phyloP scores from a whole-genome alignment of 2,888 invertebrate species.

The Exephanes ischioxanthus region DNA sequence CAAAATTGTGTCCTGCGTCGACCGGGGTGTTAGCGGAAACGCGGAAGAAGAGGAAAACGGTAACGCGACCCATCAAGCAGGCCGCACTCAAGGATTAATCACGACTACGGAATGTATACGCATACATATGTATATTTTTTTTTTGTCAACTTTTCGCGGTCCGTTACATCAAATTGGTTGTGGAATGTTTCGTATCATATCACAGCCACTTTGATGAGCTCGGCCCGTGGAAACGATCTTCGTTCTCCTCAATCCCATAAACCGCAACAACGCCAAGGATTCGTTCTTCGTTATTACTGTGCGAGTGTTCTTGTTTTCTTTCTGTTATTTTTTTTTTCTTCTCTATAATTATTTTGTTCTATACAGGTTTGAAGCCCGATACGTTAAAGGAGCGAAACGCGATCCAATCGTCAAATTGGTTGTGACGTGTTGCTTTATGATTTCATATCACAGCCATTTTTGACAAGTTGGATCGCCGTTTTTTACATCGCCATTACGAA shows the following conservation, averaged over 20 bases:
- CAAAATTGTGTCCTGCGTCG: slow-evolving; percentile 88
- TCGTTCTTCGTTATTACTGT: slow-evolving; percentile 5
- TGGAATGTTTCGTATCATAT: slow-evolving; percentile 93
- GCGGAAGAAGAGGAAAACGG: slow-evolving; percentile 47
- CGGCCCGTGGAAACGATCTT: slow-evolving; percentile 86
- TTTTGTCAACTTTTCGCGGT: slow-evolving; percentile 84
- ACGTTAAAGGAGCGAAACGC: slow-evolving; percentile 70
- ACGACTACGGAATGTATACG: not conserved
- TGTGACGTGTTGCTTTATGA: slow-evolving; percentile 89
- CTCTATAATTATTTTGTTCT: slow-evolving; percentile 11
- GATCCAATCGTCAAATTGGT: slow-evolving; percentile 92
- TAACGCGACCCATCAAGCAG: not conserved
- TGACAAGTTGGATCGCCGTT: slow-evolving; percentile 93
- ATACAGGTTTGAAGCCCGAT: slow-evolving; percentile 26
- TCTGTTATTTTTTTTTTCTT: not conserved
- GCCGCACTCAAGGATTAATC: slow-evolving; percentile 9
- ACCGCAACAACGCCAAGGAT: slow-evolving; percentile 2
- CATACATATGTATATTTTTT: not conserved
- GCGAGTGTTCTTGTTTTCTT: slow-evolving; percentile 3
- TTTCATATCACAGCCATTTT: slow-evolving; percentile 97
- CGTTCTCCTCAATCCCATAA: slow-evolving; percentile 59
- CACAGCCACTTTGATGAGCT: slow-evolving; percentile 99
- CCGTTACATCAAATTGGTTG: slow-evolving; percentile 95
- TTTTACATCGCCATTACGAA: slow-evolving; percentile 76
- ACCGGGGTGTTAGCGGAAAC: slow-evolving; percentile 56